phyloP scores from a whole-genome alignment of 2,113 vertebrate genomes.

The Rattus rattus region DNA sequence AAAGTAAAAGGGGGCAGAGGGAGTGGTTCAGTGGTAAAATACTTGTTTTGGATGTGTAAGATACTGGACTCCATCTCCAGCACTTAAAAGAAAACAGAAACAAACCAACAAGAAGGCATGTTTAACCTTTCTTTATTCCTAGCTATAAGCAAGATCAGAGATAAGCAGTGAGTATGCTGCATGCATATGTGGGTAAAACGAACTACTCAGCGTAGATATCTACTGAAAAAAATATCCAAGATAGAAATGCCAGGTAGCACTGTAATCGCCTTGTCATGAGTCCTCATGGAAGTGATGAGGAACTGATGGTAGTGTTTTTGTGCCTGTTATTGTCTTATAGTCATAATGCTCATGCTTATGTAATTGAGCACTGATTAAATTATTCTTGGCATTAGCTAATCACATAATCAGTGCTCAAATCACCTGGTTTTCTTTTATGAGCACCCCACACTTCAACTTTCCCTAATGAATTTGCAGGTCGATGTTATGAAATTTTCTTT shows the following conservation, averaged over 20 bases:
- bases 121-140: not conserved
- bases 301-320: not conserved
- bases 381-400: slow-evolving; percentile 33
- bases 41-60: not conserved
- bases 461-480: not conserved
- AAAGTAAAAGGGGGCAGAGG: not conserved
- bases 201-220: not conserved
- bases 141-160: not conserved
- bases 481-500: slow-evolving; percentile 37
- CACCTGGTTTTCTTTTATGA: slow-evolving; percentile 40
- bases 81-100: not conserved
- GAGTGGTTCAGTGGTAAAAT: not conserved
- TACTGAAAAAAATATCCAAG: not conserved
- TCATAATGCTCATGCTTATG: slow-evolving; percentile 12
- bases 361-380: slow-evolving; percentile 41
- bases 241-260: not conserved
- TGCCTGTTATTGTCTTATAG: not conserved
- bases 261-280: not conserved
- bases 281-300: not conserved
- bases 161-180: not conserved
- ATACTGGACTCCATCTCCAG: not conserved
- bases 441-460: not conserved
- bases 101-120: not conserved
- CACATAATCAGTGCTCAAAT: slow-evolving; percentile 23
- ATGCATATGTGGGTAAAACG: not conserved